Evolutionary conservation across 1,140 invertebrate species (phyloP), one percentile per base, ranked within the genome.

Genomic region (Varroa destructor): DNA sequence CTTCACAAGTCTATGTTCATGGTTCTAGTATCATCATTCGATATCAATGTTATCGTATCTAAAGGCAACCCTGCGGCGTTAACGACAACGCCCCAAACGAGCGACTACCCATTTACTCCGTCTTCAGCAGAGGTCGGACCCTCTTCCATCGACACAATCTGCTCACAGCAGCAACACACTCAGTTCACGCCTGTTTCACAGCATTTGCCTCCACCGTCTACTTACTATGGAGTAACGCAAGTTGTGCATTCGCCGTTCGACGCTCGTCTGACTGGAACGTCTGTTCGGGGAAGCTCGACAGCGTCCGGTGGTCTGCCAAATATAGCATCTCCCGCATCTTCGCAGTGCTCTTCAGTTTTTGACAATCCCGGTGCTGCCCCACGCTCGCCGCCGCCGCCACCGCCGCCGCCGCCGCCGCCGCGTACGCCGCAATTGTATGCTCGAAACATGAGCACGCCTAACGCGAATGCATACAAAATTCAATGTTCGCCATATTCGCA

Each of bases 391-490:
- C 46, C 46, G 46, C 25, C 25, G 25, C 25, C 61, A 37, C 61
- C 61, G 14, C 46, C 46, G 46, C 25, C 25, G 25, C 25, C 25
- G 25, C 25, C 25, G 25, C 25, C 25, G 25, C 57, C 57, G 3
- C 61, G 61, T 12, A 40, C 61, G 12, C 61, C 61, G 61, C 61
- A 67, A 37, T 67, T 67, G 3, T 67, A 1, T 46, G 61, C 61
- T 12, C 40, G 61, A 46, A 67, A 67, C 61, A 67, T 67, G 61
- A 67, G 61, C 61, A 67, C 61, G 5, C 61, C 61, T 40, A 67
- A 67, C 61, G 61, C 61, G 36, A 67, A 67, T 37, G 61, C 61
- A 10, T 67, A 67, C 61, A 67, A 67, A 37, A 46, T 67, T 2
- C 61, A 67, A 12, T 40, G 61, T 8, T 67, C 61, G 37, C 61